phyloP scores from a whole-genome alignment of 1,140 invertebrate species.

The Heliconius hewitsoni region DNA sequence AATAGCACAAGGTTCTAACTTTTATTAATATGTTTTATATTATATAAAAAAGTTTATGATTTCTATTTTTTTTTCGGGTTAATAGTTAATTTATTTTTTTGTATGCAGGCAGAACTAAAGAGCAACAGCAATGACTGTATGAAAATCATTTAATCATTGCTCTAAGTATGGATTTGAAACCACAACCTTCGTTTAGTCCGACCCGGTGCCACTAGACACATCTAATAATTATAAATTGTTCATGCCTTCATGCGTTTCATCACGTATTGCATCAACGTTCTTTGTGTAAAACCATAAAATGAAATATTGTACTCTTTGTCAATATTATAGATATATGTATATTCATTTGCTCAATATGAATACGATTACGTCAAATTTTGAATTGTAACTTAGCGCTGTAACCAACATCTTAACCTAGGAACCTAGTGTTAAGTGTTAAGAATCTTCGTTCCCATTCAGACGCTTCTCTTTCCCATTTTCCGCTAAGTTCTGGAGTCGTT shows the following conservation, averaged over 20 bases:
- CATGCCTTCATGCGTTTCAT: background rate
- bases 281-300: conserved; percentile 1
- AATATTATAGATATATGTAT: background rate
- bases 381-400: no score
- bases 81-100: background rate
- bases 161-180: background rate
- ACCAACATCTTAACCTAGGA: no score
- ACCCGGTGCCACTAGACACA: background rate
- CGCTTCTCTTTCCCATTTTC: no score
- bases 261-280: background rate
- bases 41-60: no score
- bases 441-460: no score
- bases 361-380: no score
- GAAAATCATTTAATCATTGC: background rate
- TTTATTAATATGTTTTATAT: background rate
- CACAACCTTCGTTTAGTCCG: background rate
- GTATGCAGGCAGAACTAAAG: background rate
- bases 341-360: no score
- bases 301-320: background rate
- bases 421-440: no score
- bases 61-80: no score
- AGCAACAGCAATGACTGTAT: no score
- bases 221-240: background rate
- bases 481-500: no score
- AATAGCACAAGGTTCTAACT: background rate